A percentile compares a stretch with the other conserved stretches of the same genome.
These are phyloP conservation scores for Sebastes fasciatus DNA, from an alignment of 2,113 vertebrate genomes.

Conservation along the genomic window DNA sequence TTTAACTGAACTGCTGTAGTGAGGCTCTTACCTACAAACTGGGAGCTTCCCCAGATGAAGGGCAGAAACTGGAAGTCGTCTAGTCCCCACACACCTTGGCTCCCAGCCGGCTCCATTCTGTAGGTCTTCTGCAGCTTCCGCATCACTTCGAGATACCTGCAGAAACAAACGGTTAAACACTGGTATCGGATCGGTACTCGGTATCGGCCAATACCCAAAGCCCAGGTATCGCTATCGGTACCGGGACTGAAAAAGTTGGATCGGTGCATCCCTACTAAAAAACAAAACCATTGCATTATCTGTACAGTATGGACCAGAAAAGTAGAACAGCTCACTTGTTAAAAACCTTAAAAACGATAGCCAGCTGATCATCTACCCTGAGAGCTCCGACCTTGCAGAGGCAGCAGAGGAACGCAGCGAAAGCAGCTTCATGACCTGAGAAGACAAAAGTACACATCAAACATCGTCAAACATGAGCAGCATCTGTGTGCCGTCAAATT, in stretches of 20 bases:
- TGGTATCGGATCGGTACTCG: no score
- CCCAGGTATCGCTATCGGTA: no score
- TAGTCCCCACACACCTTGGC: slow-evolving; percentile 98
- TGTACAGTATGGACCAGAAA: background rate
- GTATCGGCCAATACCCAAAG: no score
- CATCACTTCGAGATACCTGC: slow-evolving; percentile 95
- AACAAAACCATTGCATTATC: background rate
- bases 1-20: background rate
- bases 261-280: no score
- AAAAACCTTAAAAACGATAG: slow-evolving; percentile 95
- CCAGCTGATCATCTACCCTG: slow-evolving; percentile 91
- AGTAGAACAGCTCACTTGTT: slow-evolving; percentile 85
- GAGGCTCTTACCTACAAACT: slow-evolving; percentile 86
- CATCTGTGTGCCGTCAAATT: background rate
- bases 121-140: slow-evolving; percentile 95
- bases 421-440: slow-evolving; percentile 95
- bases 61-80: slow-evolving; percentile 99
- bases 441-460: slow-evolving; percentile 18
- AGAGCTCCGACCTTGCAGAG: slow-evolving; percentile 96
- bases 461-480: background rate
- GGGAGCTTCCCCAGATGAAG: slow-evolving; percentile 98
- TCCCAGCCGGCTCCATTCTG: slow-evolving; percentile 97
- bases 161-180: background rate
- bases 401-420: slow-evolving; percentile 96
- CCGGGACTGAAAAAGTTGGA: no score